phyloP scores from a whole-genome alignment of 2,113 vertebrate species.

The Promerops cafer region DNA sequence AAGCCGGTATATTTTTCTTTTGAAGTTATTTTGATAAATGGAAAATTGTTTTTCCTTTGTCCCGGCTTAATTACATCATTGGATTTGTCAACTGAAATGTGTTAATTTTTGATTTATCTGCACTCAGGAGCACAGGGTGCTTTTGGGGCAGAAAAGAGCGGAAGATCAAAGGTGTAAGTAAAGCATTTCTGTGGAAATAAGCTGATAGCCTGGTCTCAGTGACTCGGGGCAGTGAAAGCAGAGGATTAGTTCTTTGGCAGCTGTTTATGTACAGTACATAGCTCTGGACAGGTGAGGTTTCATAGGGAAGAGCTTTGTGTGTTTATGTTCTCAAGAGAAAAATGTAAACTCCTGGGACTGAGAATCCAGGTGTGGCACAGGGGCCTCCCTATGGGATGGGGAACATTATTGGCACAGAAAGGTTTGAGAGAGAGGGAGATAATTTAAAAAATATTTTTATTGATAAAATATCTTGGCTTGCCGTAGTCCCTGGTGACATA shows the following conservation, averaged over 20 bases:
- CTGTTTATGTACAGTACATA: not conserved
- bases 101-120: not conserved
- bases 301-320: not conserved
- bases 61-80: not conserved
- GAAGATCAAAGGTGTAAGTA: not conserved
- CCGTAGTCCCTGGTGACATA: not conserved
- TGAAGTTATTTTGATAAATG: conserved; percentile 12
- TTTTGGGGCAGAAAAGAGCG: not conserved
- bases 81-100: conserved; percentile 20
- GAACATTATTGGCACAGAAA: not conserved
- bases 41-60: not conserved
- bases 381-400: not conserved
- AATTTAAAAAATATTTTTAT: not conserved
- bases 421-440: not conserved
- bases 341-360: not conserved
- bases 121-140: not conserved
- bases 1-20: not conserved
- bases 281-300: not conserved
- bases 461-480: not conserved
- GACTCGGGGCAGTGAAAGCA: not conserved
- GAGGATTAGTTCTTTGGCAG: conserved; percentile 47
- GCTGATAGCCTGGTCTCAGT: not conserved
- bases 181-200: not conserved
- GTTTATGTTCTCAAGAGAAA: not conserved
- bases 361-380: not conserved